Percentiles rank a stretch among this genome's conserved stretches.
Evolutionary conservation across 2,888 invertebrate species (phyloP).

Genomic region (Sarcophaga variegata): DNA sequence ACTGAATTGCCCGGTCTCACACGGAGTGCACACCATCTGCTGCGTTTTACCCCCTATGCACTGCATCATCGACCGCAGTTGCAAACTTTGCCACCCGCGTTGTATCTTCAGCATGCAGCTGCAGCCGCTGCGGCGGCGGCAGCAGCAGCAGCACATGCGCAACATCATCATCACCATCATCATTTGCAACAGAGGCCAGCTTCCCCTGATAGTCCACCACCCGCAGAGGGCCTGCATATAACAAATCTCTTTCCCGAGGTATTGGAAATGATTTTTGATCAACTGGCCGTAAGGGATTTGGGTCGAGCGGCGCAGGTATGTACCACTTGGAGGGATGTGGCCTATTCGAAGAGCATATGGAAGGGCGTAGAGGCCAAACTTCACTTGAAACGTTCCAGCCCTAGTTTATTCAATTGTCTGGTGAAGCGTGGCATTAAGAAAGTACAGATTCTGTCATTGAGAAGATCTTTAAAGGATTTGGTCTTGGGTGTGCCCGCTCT

Average conservation of each 20-base stretch:
- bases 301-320: constrained; percentile 96
- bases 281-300: constrained; percentile 93
- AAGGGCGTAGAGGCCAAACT: constrained; percentile 95
- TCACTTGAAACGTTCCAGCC: constrained; percentile 91
- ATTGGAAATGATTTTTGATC: constrained; percentile 94
- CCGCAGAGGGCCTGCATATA: constrained; percentile 87
- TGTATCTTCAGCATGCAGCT: constrained; percentile 78
- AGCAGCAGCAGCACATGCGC: constrained; percentile 78
- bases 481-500: constrained; percentile 92
- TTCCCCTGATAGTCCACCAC: constrained; percentile 82
- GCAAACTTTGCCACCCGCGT: constrained; percentile 78
- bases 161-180: constrained; percentile 80
- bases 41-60: constrained; percentile 84
- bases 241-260: constrained; percentile 96
- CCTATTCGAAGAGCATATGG: constrained; percentile 96
- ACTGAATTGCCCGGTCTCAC: constrained; percentile 81
- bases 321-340: constrained; percentile 94
- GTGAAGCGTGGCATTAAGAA: constrained; percentile 93
- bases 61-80: constrained; percentile 86
- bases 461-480: constrained; percentile 91
- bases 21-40: constrained; percentile 80
- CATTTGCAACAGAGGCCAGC: constrained; percentile 78
- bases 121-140: constrained; percentile 77
- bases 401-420: constrained; percentile 92
- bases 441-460: constrained; percentile 93